A percentile compares a stretch with the other conserved stretches of the same genome.
Evolutionary conservation across 2,113 vertebrate species (phyloP).

Genomic region (Carlito syrichta): DNA sequence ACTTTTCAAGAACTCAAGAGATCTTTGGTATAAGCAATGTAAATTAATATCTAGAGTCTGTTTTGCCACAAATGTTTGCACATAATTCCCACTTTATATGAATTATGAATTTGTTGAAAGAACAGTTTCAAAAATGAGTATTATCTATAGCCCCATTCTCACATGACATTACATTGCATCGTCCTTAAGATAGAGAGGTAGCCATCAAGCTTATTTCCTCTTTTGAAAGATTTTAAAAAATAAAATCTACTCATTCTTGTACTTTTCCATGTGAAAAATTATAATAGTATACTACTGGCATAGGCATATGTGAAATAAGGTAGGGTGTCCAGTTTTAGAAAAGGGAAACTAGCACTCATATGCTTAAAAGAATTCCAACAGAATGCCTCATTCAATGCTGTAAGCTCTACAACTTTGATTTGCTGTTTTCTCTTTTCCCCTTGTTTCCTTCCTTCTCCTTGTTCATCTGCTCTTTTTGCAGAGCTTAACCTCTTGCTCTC

Average conservation of each 20-base stretch:
- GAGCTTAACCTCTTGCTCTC: not conserved
- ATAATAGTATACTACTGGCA: not conserved
- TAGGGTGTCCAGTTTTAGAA: not conserved
- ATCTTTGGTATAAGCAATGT: not conserved
- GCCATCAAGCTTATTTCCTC: not conserved
- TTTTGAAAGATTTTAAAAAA: conserved; percentile 6
- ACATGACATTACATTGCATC: not conserved
- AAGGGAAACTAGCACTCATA: not conserved
- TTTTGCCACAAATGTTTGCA: conserved; percentile 19
- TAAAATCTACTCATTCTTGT: not conserved
- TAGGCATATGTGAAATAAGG: not conserved
- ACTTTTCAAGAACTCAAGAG: conserved; percentile 34
- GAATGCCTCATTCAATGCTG: not conserved
- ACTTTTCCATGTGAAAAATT: not conserved
- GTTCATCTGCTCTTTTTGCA: not conserved
- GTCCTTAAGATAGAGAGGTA: not conserved
- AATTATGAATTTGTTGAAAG: conserved; percentile 25
- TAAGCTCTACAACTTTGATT: not conserved
- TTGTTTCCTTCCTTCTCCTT: not conserved
- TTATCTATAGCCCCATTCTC: not conserved
- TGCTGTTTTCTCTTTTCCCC: not conserved
- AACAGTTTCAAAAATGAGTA: not conserved
- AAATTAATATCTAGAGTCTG: not conserved
- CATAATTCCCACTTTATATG: not conserved
- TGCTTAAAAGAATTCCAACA: not conserved